phyloP scores from a whole-genome alignment of 2,797 vertebrate species.

The Clamator glandarius region DNA sequence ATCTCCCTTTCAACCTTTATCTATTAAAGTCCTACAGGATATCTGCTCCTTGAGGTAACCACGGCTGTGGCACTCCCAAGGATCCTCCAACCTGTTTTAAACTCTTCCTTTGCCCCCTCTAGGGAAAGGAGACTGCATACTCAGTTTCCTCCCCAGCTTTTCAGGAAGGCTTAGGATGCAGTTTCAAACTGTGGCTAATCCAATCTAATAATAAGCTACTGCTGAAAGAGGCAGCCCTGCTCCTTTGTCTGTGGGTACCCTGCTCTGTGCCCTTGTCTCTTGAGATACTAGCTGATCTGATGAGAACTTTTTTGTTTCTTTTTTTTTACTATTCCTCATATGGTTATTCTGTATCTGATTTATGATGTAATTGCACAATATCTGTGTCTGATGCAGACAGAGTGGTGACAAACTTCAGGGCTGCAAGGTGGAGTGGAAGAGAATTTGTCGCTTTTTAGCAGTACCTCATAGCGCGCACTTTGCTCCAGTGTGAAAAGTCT shows the following conservation, averaged over 20 bases:
- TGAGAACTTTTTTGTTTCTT: neutral
- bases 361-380: neutral
- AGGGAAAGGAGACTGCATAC: neutral
- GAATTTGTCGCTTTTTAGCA: neutral
- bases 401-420: neutral
- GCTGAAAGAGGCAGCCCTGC: neutral
- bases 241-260: neutral
- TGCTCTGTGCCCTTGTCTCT: neutral
- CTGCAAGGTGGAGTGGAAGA: rapidly evolving
- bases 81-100: neutral
- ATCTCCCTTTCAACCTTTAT: neutral
- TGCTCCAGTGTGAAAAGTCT: neutral
- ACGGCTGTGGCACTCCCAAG: neutral
- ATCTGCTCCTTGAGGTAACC: neutral
- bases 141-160: neutral
- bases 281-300: neutral
- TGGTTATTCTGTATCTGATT: neutral
- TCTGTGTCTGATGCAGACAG: neutral
- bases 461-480: neutral
- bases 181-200: neutral
- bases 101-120: neutral
- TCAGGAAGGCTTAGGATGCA: neutral
- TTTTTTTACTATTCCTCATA: neutral
- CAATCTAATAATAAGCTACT: neutral
- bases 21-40: neutral